Percentiles rank a stretch among this genome's conserved stretches.
Evolutionary conservation across 2,113 vertebrate genomes (phyloP).

Genomic region (Oncorhynchus gorbuscha): DNA sequence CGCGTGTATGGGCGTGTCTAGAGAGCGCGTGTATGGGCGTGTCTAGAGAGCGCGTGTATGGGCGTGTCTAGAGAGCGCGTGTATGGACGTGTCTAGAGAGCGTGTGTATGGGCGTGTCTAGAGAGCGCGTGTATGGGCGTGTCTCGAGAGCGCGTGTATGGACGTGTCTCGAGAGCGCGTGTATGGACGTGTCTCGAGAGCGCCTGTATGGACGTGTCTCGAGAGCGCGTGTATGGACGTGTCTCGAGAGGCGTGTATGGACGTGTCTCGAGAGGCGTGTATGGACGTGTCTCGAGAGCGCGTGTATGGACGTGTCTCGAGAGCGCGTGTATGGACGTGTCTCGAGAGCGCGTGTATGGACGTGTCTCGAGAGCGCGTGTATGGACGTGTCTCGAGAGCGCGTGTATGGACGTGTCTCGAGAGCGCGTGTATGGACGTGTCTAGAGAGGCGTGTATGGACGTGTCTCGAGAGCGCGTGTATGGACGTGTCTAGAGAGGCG

Average conservation of each 20-base stretch:
- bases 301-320: rapidly evolving
- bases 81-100: neutral
- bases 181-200: neutral
- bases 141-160: rapidly evolving
- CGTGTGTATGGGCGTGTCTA: rapidly evolving
- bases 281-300: too few species aligned
- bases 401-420: too few species aligned
- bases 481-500: too few species aligned
- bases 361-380: too few species aligned
- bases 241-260: rapidly evolving
- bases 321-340: rapidly evolving
- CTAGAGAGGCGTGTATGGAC: neutral
- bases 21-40: neutral
- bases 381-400: too few species aligned
- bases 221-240: rapidly evolving
- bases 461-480: too few species aligned
- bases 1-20: too few species aligned
- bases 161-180: neutral
- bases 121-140: rapidly evolving
- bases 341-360: rapidly evolving
- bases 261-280: neutral
- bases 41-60: neutral
- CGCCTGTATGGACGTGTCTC: rapidly evolving
- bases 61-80: too few species aligned
- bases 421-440: neutral